Evolutionary conservation across 2,797 vertebrate species (phyloP).

Genomic region (Tiaroga cobitis): DNA sequence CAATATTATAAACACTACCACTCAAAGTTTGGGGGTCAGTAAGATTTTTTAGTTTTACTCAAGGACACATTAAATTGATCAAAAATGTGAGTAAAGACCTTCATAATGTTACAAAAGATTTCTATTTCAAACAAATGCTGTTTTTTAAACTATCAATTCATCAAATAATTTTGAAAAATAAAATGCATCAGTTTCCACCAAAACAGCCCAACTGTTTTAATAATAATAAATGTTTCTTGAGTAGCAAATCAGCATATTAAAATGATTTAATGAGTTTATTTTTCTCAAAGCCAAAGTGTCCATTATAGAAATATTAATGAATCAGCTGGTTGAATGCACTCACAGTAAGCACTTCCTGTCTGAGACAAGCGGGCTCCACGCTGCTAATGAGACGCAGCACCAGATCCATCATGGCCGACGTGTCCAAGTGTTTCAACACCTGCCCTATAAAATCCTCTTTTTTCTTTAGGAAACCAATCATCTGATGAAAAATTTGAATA

Average conservation of each 20-base stretch:
- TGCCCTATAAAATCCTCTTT: conserved; percentile 88
- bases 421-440: conserved; percentile 93
- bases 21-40: background rate
- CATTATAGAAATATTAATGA: conserved; percentile 3
- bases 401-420: conserved; percentile 98
- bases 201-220: background rate
- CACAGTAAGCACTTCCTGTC: conserved; percentile 92
- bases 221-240: background rate
- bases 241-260: background rate
- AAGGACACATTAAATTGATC: background rate
- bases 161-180: background rate
- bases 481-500: conserved; percentile 70
- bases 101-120: background rate
- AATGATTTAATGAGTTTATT: background rate
- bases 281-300: background rate
- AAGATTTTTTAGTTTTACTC: background rate
- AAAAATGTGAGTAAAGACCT: background rate
- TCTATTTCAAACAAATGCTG: background rate
- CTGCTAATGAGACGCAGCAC: conserved; percentile 94
- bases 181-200: background rate
- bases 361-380: conserved; percentile 87
- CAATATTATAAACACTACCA: background rate
- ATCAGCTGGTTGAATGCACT: conserved; percentile 61
- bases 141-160: background rate
- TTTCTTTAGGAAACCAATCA: conserved; percentile 89